Base-by-base conservation (phyloP, 2,113 vertebrate genomes). In the Neolamprologus devosi region DNA sequence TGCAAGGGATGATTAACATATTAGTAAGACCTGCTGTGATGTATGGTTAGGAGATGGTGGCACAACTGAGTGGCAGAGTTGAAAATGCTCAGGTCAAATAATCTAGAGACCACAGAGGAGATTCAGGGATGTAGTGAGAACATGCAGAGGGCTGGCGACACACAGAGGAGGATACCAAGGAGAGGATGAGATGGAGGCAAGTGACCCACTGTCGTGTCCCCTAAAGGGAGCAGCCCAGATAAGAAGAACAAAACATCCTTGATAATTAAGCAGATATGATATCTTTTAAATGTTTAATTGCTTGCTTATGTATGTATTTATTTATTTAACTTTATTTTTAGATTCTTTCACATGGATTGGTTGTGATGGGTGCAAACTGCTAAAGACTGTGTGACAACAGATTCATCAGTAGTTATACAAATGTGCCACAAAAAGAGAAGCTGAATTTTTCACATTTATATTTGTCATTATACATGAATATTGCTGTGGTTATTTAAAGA, bases 231-330 rank as follows among this genome's bases (percentile, higher is more conserved):
- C 58, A 35, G 60, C 30, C 17, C 30, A 65, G 17, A n/a, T 35
- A 65, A 65, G 30, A 65, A 65, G 17, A 65, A 35, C 30, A 65
- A 35, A 65, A 19, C 28, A 33, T 35, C 30, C 30, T 63, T 35
- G 58, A 63, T 33, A 33, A 63, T 63, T 19, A 19, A 19, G 58
- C 58, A 33, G 58, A 63, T 33, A 0, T 63, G 58, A 33, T 63
- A 3, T 33, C 0, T 63, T 63, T 33, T 19, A 63, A 63, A 63
- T 33, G 28, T 63, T 0, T 33, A 0, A 33, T 2, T 63, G 0
- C 9, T 19, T 63, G 9, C 58, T 63, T 63, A 60, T 30, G 57
- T 60, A 60, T 58, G 8, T 30, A 33, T 60, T 0, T 19, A 63
- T 63, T 7, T 63, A 35, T 33, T 63, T 63, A 33, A 63, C 58